Base-by-base conservation (phyloP, 2,113 vertebrate genomes). In the Micromys minutus region DNA sequence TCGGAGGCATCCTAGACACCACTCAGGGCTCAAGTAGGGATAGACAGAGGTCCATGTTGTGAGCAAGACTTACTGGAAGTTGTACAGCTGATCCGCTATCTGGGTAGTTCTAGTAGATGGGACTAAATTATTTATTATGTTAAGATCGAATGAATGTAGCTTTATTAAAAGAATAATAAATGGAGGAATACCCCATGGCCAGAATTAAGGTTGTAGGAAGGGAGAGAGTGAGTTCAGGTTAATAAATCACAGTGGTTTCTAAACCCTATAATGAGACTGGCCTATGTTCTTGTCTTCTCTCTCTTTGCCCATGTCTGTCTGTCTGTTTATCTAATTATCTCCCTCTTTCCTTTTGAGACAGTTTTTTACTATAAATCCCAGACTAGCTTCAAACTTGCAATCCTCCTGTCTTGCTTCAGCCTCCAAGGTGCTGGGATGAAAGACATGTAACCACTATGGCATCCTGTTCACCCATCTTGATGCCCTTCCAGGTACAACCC, bases 401-500 rank as follows among this genome's bases (percentile, higher is more conserved):
- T 63, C 17, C 39, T 75, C n/a, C 26, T 50, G 42, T 22, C 72
- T 11, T 57, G 16, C 26, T 17, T 89, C 71, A 42, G 52, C n/a
- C 26, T 31, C 24, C 50, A 12, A 42, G 39, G n/a, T 72, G 50
- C 22, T 39, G 15, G 67, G 65, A 74, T 76, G n/a, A 63, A 15
- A 77, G 57, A 10, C 11, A 9, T 13, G 88, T 4, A n/a, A 12
- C 34, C 22, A 7, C 71, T n/a, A 24, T 7, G 15, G 31, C 72
- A 22, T 26, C 19, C 19, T 5, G 9, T 13, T 90, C 72, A 91
- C 50, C 45, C 4, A 7, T 91, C 19, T 67, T 50, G 36, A 22
- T 81, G 84, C 76, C 76, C 34, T 22, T 72, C 39, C 61, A 99
- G 99, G 93, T 99, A 99, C 96, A 99, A 99, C 93, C 99, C 99